Percentiles rank a stretch among this genome's conserved stretches.
Conservation (phyloP, 2,797 vertebrate genomes). For the Myotis findleyi region DNA sequence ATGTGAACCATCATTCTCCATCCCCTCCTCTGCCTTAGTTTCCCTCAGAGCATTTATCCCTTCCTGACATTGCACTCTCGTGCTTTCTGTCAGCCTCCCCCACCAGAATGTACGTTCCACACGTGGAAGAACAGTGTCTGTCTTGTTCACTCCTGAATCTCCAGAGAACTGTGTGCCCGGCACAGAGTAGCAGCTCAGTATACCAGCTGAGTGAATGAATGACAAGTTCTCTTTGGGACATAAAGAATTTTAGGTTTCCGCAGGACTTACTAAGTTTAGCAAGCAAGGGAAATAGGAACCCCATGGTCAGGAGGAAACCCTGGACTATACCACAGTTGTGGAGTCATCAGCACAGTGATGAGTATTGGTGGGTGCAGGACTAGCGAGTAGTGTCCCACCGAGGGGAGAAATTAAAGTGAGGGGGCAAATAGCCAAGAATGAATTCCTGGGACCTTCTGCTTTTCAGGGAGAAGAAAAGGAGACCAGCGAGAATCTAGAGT, state of each 20-base stretch:
- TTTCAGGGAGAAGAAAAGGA: not conserved
- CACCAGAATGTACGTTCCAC: not conserved
- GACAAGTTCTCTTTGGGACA: not conserved
- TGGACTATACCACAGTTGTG: fast-evolving
- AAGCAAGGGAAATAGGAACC: not conserved
- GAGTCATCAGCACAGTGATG: too few relatives aligned
- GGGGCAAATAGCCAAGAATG: not conserved
- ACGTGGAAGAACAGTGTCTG: not conserved
- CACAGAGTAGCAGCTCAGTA: not conserved
- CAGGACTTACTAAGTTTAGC: not conserved
- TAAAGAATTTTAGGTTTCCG: not conserved
- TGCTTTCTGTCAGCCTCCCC: not conserved
- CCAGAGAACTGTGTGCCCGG: not conserved
- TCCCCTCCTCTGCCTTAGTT: not conserved
- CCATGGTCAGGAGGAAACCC: not conserved
- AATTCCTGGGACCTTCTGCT: not conserved
- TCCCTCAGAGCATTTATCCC: not conserved
- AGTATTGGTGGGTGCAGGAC: fast-evolving
- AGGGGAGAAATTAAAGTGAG: not conserved
- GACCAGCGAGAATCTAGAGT: not conserved
- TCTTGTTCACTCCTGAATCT: not conserved
- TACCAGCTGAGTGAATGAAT: not conserved
- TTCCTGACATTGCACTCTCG: not conserved
- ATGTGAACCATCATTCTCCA: not conserved
- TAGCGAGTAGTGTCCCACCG: fast-evolving